phyloP scores from a whole-genome alignment of 2,113 vertebrate species.

The Pionites leucogaster region DNA sequence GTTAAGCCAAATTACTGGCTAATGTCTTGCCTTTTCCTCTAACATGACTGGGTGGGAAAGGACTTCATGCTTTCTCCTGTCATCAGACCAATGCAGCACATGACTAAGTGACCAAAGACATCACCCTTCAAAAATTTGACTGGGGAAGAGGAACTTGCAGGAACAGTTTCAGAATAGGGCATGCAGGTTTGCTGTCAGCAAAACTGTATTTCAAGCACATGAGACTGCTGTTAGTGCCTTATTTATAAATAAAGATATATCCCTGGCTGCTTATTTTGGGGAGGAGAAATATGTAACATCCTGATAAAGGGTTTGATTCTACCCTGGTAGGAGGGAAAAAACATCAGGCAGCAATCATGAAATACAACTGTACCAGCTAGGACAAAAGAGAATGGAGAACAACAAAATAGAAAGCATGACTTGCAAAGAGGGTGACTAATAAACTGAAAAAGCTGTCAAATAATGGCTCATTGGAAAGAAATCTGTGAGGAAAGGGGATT shows the following conservation, averaged over 20 bases:
- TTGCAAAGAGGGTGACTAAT: not conserved
- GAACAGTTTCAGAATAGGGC: not conserved
- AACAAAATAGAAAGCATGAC: not conserved
- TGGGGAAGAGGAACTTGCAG: not conserved
- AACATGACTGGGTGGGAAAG: not conserved
- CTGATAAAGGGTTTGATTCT: not conserved
- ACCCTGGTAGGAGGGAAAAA: not conserved
- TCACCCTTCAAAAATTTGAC: not conserved
- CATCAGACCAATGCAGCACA: not conserved
- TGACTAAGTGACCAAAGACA: not conserved
- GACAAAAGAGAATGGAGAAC: not conserved
- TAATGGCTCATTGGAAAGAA: not conserved
- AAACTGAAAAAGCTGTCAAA: not conserved
- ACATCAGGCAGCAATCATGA: not conserved
- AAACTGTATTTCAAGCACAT: not conserved
- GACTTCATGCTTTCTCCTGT: not conserved
- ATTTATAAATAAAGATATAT: not conserved
- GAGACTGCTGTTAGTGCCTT: not conserved
- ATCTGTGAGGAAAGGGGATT: not conserved
- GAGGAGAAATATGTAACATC: slow-evolving; percentile 29
- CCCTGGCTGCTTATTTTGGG: not conserved
- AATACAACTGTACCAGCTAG: not conserved
- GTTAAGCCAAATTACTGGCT: not conserved
- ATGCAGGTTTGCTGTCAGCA: not conserved
- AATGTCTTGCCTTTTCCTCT: not conserved